Percentiles rank a stretch among this genome's conserved stretches.
phyloP scores from a whole-genome alignment of 1,140 invertebrate genomes.

The Megalonaias nervosa region DNA sequence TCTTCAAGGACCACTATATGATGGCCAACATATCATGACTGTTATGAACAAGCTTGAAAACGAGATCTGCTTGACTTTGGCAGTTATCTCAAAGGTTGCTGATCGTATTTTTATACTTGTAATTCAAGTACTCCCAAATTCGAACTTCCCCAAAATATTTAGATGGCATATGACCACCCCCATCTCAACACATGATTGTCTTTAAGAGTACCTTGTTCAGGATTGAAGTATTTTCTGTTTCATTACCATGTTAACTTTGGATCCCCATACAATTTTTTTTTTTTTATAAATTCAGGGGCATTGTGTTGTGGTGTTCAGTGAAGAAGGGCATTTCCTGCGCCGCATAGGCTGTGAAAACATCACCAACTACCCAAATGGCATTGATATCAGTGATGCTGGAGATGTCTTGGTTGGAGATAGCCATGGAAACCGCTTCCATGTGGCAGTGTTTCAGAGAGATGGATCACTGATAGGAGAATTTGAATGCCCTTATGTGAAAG shows the following conservation, averaged over 20 bases:
- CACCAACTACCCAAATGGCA: slow-evolving; percentile 97
- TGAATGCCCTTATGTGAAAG: slow-evolving; percentile 97
- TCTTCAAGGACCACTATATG: too few species aligned
- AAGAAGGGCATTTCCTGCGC: slow-evolving; percentile 90
- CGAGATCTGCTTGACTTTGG: too few species aligned
- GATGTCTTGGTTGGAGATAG: slow-evolving; percentile 97
- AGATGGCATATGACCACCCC: too few species aligned
- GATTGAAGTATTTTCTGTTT: too few species aligned
- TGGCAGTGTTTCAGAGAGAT: slow-evolving; percentile 90
- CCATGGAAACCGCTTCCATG: slow-evolving; percentile 97
- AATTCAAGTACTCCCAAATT: too few species aligned
- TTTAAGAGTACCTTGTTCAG: too few species aligned
- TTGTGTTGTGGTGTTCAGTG: slow-evolving; percentile 95
- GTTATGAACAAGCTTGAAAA: too few species aligned
- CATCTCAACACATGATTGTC: too few species aligned
- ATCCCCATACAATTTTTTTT: not conserved
- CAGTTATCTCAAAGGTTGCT: too few species aligned
- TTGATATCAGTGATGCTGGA: slow-evolving; percentile 96
- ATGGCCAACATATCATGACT: too few species aligned
- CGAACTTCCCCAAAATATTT: too few species aligned
- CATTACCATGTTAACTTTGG: not conserved
- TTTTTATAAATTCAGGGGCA: slow-evolving; percentile 77
- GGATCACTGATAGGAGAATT: slow-evolving; percentile 92
- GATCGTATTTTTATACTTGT: too few species aligned
- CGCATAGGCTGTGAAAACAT: slow-evolving; percentile 95